Conservation (phyloP, 2,113 vertebrate genomes). For the Myrmophylax atrothorax region DNA sequence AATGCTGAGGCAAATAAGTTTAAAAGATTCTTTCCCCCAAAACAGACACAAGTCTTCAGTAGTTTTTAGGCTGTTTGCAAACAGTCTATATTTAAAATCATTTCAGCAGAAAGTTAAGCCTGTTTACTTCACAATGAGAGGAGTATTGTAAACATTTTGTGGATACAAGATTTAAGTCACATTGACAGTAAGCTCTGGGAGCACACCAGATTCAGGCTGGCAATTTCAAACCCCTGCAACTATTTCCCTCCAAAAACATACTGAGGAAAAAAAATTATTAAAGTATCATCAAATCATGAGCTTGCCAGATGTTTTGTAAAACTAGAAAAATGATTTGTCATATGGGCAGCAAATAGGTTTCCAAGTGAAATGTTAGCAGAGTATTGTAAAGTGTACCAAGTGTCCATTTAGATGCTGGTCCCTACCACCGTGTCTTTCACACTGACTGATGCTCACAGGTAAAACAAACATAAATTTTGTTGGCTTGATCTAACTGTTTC, state of each 20-base stretch:
- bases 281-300: not conserved
- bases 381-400: not conserved
- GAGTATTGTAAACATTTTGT: not conserved
- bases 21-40: not conserved
- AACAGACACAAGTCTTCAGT: rapidly evolving
- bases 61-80: not conserved
- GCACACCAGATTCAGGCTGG: not conserved
- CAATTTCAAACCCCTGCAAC: not conserved
- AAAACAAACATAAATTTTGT: not conserved
- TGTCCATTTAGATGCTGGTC: not conserved
- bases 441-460: not conserved
- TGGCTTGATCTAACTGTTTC: not conserved
- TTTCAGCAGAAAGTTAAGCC: not conserved
- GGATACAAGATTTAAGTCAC: not conserved
- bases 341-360: not conserved
- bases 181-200: not conserved
- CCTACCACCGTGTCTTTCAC: not conserved
- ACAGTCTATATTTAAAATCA: not conserved
- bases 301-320: not conserved
- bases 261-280: not conserved
- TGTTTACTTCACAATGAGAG: not conserved
- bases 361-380: not conserved
- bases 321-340: not conserved
- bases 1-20: not conserved
- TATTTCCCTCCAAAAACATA: not conserved